A percentile compares a stretch with the other conserved stretches of the same genome.
Evolutionary conservation across 2,113 vertebrate species (phyloP).

Genomic region (Microtus ochrogaster): DNA sequence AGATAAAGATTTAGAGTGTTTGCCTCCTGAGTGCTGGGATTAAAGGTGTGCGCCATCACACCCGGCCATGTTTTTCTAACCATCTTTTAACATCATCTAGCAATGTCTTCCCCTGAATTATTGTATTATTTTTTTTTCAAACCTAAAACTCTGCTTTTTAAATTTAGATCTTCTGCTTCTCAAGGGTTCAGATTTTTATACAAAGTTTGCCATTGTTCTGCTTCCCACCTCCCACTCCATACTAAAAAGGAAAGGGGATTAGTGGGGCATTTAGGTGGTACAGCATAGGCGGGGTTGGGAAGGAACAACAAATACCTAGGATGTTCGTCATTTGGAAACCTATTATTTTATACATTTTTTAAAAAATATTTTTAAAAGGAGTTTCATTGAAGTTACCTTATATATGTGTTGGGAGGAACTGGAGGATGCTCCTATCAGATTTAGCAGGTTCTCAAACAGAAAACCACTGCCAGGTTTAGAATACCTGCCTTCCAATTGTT

Average conservation of each 20-base stretch:
- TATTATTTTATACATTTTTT: not conserved
- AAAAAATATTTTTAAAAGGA: not conserved
- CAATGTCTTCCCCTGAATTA: conserved; percentile 2
- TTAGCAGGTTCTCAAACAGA: not conserved
- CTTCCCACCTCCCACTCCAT: no score
- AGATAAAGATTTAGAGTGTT: not conserved
- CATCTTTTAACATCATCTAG: not conserved
- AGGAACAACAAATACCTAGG: not conserved
- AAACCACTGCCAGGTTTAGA: not conserved
- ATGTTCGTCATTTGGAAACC: not conserved
- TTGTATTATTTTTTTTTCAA: not conserved
- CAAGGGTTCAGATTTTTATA: conserved; percentile 16
- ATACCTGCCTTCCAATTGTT: not conserved
- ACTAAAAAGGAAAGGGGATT: not conserved
- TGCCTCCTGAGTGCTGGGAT: no score
- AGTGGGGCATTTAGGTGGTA: not conserved
- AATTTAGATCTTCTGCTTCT: conserved; percentile 28
- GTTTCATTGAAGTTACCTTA: not conserved
- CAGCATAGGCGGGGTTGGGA: not conserved
- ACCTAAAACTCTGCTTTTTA: not conserved
- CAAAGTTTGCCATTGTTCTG: not conserved
- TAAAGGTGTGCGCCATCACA: no score
- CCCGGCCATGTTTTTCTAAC: no score
- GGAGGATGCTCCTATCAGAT: not conserved
- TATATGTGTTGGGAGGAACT: not conserved